phyloP scores from a whole-genome alignment of 2,888 invertebrate species.

The Corbicula japonica region DNA sequence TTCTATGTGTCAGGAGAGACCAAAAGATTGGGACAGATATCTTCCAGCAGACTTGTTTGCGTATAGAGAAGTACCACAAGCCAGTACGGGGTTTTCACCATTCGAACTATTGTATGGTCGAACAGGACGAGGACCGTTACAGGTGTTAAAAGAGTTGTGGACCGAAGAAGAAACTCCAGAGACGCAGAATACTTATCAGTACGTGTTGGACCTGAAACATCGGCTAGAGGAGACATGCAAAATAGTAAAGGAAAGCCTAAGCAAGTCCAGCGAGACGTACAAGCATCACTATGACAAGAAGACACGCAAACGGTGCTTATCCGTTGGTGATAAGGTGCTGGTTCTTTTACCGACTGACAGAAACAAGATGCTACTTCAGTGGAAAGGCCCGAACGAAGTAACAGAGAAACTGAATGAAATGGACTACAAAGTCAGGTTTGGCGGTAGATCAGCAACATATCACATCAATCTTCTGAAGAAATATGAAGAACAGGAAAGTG shows the following conservation, averaged over 20 bases:
- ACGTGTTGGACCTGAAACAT: constrained; percentile 31
- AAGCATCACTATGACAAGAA: constrained; percentile 41
- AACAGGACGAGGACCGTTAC: constrained; percentile 36
- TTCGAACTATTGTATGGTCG: constrained; percentile 40
- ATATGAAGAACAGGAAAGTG: not conserved
- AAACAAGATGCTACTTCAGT: constrained; percentile 35
- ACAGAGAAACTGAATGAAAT: constrained; percentile 15
- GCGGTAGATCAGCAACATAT: constrained; percentile 5
- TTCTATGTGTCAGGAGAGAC: constrained; percentile 46
- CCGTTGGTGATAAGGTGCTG: constrained; percentile 32
- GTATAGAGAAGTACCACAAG: constrained; percentile 62
- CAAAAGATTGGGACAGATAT: constrained; percentile 66
- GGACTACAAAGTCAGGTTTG: constrained; percentile 28
- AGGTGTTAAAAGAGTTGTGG: constrained; percentile 29
- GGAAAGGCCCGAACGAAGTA: constrained; percentile 37
- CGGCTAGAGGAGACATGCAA: constrained; percentile 40
- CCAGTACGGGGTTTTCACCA: constrained; percentile 48
- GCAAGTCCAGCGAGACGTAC: constrained; percentile 9
- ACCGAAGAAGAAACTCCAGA: constrained; percentile 12
- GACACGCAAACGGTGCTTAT: not conserved
- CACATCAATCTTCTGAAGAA: constrained; percentile 28
- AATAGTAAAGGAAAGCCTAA: constrained; percentile 32
- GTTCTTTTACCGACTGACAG: constrained; percentile 29
- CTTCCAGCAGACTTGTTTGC: constrained; percentile 56
- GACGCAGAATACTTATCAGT: constrained; percentile 15